Percentiles rank a stretch among this genome's conserved stretches.
Conservation (phyloP, 1,140 invertebrate genomes). For the Drosophila pseudoananassae region DNA sequence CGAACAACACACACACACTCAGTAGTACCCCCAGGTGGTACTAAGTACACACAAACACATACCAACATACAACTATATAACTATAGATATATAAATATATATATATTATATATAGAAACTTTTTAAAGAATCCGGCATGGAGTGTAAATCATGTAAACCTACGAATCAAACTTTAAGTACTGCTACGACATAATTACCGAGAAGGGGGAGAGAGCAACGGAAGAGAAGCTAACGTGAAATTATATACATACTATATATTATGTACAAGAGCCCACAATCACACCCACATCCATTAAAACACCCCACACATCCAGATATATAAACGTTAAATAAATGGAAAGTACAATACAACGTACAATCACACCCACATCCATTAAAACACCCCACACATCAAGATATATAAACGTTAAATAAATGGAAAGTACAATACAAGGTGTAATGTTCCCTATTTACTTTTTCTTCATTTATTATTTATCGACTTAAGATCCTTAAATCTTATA, state of each 20-base stretch:
- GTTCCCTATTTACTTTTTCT: background rate
- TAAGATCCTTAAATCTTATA: too few species aligned
- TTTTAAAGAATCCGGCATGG: slow-evolving; percentile 26
- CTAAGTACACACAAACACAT: background rate
- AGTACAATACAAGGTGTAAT: slow-evolving; percentile 10
- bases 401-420: slow-evolving; percentile 48
- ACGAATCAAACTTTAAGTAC: slow-evolving; percentile 39
- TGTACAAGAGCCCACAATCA: slow-evolving; percentile 11
- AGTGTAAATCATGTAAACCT: slow-evolving; percentile 30
- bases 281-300: background rate
- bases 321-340: slow-evolving; percentile 48
- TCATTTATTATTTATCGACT: too few species aligned
- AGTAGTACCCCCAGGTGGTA: too few species aligned
- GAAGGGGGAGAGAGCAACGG: slow-evolving; percentile 11
- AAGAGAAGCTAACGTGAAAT: slow-evolving; percentile 42
- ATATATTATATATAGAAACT: slow-evolving; percentile 18
- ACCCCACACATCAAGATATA: slow-evolving; percentile 22
- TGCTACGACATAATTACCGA: slow-evolving; percentile 24
- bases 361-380: background rate
- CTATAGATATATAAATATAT: slow-evolving; percentile 21
- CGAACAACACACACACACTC: background rate
- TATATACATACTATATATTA: slow-evolving; percentile 29
- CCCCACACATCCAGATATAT: slow-evolving; percentile 25
- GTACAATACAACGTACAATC: too few species aligned
- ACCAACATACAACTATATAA: slow-evolving; percentile 31